phyloP scores from a whole-genome alignment of 2,888 invertebrate genomes.

The Drosophila prostipennis region DNA sequence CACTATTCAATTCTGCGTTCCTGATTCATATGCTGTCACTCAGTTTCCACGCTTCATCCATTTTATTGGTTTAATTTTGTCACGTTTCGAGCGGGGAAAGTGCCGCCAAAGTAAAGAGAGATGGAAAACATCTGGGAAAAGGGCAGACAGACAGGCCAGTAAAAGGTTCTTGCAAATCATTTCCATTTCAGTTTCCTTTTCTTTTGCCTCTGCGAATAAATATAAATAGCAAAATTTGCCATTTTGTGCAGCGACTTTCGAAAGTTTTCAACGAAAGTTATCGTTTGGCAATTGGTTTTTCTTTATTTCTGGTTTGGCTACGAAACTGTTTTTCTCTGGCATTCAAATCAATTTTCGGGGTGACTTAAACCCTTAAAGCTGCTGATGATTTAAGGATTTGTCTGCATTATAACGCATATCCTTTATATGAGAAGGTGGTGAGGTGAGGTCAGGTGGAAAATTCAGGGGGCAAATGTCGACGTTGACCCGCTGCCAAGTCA shows the following conservation, averaged over 20 bases:
- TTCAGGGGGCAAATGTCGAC: conserved; percentile 44
- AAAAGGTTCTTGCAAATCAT: conserved; percentile 53
- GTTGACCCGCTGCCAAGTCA: conserved; percentile 76
- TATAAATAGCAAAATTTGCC: conserved; percentile 75
- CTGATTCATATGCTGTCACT: conserved; percentile 5
- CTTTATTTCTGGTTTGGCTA: conserved; percentile 21
- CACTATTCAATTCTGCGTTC: conserved; percentile 4
- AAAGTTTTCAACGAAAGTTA: conserved; percentile 48
- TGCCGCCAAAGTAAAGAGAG: conserved; percentile 18
- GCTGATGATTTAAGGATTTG: conserved; percentile 39
- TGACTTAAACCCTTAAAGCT: conserved; percentile 53
- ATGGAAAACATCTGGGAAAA: conserved; percentile 20
- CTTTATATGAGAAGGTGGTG: conserved; percentile 18
- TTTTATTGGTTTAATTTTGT: conserved; percentile 69
- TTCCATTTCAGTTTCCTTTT: conserved; percentile 36
- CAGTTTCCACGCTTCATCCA: conserved; percentile 8
- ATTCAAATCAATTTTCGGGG: conserved; percentile 63
- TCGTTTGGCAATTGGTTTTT: conserved; percentile 40
- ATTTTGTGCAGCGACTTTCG: conserved; percentile 58
- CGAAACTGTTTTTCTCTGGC: conserved; percentile 41
- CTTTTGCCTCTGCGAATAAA: conserved; percentile 30
- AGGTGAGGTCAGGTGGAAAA: conserved; percentile 14
- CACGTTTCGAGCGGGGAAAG: conserved; percentile 60
- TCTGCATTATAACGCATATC: conserved; percentile 38
- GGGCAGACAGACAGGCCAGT: conserved; percentile 4